phyloP scores from a whole-genome alignment of 2,113 vertebrate genomes.

The Elanus axillaris region DNA sequence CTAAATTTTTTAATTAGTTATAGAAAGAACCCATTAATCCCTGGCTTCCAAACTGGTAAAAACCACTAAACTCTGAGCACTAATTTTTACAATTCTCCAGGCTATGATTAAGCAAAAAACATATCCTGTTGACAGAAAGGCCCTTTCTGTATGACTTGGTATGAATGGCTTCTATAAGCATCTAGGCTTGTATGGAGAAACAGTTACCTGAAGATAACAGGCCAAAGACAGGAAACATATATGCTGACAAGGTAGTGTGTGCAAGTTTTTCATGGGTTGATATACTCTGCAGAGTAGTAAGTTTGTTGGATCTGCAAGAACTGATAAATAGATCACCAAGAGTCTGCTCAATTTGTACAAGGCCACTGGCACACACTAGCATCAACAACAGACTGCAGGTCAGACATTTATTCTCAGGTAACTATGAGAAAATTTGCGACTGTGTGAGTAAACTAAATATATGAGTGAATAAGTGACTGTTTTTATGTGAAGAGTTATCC shows the following conservation, averaged over 20 bases:
- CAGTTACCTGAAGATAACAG: background rate
- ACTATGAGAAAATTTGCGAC: background rate
- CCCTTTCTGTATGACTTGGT: background rate
- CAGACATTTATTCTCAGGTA: background rate
- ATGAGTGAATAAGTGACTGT: background rate
- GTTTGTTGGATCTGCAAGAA: background rate
- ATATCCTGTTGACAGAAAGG: background rate
- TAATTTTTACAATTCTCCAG: background rate
- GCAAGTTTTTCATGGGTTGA: background rate
- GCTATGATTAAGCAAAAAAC: background rate
- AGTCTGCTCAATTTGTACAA: background rate
- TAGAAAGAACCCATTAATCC: background rate
- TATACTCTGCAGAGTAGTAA: background rate
- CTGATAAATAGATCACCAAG: background rate
- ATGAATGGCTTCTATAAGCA: background rate
- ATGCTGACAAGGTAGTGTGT: background rate
- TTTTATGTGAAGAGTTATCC: background rate
- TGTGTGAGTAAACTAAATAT: background rate
- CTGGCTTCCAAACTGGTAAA: background rate
- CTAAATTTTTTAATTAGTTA: background rate
- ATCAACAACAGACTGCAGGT: background rate
- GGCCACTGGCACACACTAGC: background rate
- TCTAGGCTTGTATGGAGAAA: background rate
- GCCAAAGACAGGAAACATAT: background rate
- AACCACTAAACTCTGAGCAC: background rate